Evolutionary conservation across 2,797 vertebrate genomes (phyloP).

Genomic region (Acrossocheilus wenchowensis): DNA sequence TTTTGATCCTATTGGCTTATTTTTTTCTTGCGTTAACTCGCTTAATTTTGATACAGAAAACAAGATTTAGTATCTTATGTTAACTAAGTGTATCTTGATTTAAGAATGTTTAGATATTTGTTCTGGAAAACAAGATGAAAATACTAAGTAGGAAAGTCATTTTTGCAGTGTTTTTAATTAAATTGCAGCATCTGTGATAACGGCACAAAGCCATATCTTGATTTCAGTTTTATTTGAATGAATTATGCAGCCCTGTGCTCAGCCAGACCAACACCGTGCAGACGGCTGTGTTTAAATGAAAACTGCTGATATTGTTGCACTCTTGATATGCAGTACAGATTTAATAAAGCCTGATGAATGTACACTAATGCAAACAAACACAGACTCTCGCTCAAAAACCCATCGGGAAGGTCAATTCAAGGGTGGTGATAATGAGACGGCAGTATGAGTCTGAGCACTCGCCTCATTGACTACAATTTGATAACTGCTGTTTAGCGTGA

Average conservation of each 20-base stretch:
- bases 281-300: not conserved
- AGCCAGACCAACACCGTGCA: not conserved
- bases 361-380: conserved; percentile 8
- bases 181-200: not conserved
- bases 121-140: not conserved
- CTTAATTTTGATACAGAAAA: not conserved
- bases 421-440: conserved; percentile 14
- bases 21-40: not conserved
- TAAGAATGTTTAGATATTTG: not conserved
- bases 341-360: not conserved
- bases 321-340: not conserved
- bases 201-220: not conserved
- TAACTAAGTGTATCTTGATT: not conserved
- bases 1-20: not conserved
- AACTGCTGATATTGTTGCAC: not conserved
- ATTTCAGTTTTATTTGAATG: not conserved
- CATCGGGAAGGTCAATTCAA: conserved; percentile 29
- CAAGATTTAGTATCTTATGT: not conserved
- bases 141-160: not conserved
- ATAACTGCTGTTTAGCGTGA: conserved; percentile 48
- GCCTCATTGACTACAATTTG: conserved; percentile 37
- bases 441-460: not conserved
- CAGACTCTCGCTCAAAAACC: not conserved
- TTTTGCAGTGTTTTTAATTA: not conserved
- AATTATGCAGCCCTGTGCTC: not conserved